Conservation (phyloP, 2,888 invertebrate species). For the Acanthosepion esculentum region DNA sequence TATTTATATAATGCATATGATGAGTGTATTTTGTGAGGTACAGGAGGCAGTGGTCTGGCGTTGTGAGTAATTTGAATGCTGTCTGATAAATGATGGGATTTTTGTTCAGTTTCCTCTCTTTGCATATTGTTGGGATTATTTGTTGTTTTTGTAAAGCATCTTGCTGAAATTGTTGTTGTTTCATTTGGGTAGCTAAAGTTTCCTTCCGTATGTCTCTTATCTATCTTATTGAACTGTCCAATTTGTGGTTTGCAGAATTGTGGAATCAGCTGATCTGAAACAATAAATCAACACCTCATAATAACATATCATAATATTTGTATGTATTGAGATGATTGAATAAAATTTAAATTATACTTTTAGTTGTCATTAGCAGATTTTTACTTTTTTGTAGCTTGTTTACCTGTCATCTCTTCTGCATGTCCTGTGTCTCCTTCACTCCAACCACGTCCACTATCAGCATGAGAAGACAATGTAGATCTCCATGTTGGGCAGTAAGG, state of each 20-base stretch:
- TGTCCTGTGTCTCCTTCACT: background rate
- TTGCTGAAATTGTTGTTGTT: background rate
- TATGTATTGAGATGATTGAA: background rate
- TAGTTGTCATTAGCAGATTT: too few species aligned
- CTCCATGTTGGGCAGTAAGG: background rate
- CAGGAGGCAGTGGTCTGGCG: background rate
- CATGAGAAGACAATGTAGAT: background rate
- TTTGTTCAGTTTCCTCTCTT: background rate
- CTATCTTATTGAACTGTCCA: too few species aligned
- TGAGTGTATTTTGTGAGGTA: background rate
- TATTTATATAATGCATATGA: background rate
- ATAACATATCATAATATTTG: background rate
- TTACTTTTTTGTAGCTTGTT: background rate
- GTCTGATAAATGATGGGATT: background rate
- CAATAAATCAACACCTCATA: background rate
- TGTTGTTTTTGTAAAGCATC: background rate
- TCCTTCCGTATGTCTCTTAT: background rate
- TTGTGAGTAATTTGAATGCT: background rate
- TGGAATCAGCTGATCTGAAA: background rate
- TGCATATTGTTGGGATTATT: background rate
- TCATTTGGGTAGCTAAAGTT: background rate
- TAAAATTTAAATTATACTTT: background rate
- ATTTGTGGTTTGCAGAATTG: background rate
- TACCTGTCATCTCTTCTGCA: background rate
- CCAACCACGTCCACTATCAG: background rate